phyloP scores from a whole-genome alignment of 2,797 vertebrate species.

The Gambusia yucatana region DNA sequence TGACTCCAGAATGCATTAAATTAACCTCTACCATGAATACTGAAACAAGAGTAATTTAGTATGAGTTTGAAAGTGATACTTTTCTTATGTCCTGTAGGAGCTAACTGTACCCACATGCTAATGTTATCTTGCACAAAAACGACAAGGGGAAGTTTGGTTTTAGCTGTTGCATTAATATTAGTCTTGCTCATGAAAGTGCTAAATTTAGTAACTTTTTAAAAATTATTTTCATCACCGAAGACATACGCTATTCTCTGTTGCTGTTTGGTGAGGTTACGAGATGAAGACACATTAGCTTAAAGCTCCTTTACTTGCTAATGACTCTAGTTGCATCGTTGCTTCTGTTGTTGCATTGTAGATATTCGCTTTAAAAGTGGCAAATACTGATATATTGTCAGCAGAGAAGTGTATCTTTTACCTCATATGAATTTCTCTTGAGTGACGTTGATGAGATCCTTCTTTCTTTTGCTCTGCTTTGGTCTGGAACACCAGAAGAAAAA shows the following conservation, averaged over 20 bases:
- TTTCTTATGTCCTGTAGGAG: background rate
- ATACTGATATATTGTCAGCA: background rate
- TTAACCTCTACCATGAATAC: background rate
- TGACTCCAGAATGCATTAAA: too few species aligned
- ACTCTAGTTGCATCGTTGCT: background rate
- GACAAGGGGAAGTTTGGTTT: background rate
- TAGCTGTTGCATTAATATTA: background rate
- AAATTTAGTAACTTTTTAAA: background rate
- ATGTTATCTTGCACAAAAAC: background rate
- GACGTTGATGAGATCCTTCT: background rate
- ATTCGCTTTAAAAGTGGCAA: too few species aligned
- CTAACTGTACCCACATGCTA: background rate
- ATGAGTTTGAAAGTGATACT: background rate
- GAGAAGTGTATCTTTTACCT: background rate
- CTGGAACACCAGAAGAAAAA: background rate
- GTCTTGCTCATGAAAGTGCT: background rate
- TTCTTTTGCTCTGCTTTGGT: background rate
- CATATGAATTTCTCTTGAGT: background rate
- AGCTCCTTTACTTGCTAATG: background rate
- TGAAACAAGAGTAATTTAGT: background rate
- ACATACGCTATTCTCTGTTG: background rate
- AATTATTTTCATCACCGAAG: background rate
- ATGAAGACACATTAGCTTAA: background rate
- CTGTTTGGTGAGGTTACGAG: background rate
- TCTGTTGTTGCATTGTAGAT: too few species aligned